Evolutionary conservation across 1,140 invertebrate genomes (phyloP), one percentile per base, ranked within the genome.

Genomic region (Drosophila insularis): DNA sequence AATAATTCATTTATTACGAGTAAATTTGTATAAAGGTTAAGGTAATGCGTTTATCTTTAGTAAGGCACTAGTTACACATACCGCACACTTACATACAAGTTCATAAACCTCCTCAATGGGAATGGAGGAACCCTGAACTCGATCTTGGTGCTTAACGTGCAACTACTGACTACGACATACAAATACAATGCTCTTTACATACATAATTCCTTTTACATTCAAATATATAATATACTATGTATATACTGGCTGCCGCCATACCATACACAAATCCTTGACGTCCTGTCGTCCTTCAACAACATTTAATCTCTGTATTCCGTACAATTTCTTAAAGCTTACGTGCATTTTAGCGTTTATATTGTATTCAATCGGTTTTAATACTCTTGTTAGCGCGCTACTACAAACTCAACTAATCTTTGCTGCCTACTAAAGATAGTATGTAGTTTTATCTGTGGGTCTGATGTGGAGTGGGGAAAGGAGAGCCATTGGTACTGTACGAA

Each of bases 1-100:
- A 32, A 32, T 66, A 63, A 46, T 59, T 46, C 55, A 67, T 84
- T 72, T 71, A 63, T 71, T 80, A 80, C 65, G 82, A 85, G 74
- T 87, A 84, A 78, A 89, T 89, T 89, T 89, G 84, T 89, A 89
- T 89, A 80, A 84, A 80, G 84, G 70, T 84, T 91, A 86, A 91
- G 89, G 89, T 91, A 89, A 86, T 91, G 82, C 86, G 90, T 91
- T 91, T 80, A 90, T 91, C 80, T 91, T 90, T 91, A 91, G 89
- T 90, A 91, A 91, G 90, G 90, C 90, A 91, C 90, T 91, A 91
- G 90, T 87, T 89, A 89, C 90, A 91, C 90, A 78, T 79, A 21
- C 7, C 10, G 43, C 43, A 50, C 17, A 50, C 27, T 5, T 6
- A 6, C 27, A 27, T 27, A 27, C 43, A 50, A 7, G 17, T 50